Percentiles rank a stretch among this genome's conserved stretches.
Conservation (phyloP, 2,888 invertebrate genomes). For the Calameuta idolon region DNA sequence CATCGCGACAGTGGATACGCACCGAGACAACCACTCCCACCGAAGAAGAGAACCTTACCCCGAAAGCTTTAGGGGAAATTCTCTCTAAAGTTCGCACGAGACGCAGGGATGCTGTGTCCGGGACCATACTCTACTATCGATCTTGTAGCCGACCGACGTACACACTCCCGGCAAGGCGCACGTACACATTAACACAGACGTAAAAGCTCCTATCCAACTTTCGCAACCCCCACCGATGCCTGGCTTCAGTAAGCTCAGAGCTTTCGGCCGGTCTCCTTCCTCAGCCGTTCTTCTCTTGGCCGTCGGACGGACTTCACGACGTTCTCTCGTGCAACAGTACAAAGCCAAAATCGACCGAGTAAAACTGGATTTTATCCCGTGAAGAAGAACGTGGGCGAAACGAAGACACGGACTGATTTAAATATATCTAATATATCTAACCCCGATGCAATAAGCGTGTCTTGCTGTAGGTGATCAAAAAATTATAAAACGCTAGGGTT, state of each 20-base stretch:
- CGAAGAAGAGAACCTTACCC: constrained; percentile 1
- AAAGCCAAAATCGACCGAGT: neutral
- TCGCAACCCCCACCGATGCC: constrained; percentile 43
- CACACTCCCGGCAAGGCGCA: constrained; percentile 13
- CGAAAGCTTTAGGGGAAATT: neutral
- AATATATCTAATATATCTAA: neutral
- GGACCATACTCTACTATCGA: constrained; percentile 60
- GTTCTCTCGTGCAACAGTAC: neutral
- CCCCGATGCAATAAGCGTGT: neutral
- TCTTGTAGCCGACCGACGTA: constrained; percentile 51
- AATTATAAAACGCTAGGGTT: neutral
- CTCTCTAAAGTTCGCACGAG: constrained; percentile 24
- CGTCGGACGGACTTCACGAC: neutral
- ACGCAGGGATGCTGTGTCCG: constrained; percentile 57
- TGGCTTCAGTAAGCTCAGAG: constrained; percentile 64
- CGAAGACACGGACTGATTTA: neutral
- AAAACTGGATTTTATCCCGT: neutral
- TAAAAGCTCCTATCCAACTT: constrained; percentile 36
- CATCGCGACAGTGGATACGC: neutral
- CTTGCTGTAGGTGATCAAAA: neutral
- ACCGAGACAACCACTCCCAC: constrained; percentile 1
- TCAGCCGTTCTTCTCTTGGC: neutral
- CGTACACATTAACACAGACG: constrained; percentile 40
- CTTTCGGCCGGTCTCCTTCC: constrained; percentile 55
- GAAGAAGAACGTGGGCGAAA: neutral